Percentiles rank a stretch among this genome's conserved stretches.
These are phyloP conservation scores for Collichthys lucidus DNA, from an alignment of 2,113 vertebrate genomes.

Conservation along the genomic window DNA sequence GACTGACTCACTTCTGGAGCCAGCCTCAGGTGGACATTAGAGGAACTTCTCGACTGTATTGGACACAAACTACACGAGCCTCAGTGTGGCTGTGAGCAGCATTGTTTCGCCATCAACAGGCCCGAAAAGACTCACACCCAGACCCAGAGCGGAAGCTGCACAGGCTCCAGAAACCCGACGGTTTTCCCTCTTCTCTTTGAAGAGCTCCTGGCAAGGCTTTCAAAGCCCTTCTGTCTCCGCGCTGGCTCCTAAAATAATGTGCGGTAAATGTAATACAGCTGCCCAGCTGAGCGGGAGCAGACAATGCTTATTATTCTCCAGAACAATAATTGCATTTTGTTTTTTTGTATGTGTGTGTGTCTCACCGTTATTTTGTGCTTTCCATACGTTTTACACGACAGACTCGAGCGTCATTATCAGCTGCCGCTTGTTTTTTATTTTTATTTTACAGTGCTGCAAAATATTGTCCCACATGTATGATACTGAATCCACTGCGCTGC, in stretches of 20 bases:
- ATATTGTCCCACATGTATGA: conserved; percentile 36
- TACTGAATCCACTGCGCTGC: conserved; percentile 38
- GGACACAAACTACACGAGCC: not conserved
- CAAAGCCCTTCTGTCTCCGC: conserved; percentile 66
- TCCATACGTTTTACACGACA: conserved; percentile 2
- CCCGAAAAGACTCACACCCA: conserved; percentile 8
- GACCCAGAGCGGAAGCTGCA: conserved; percentile 67
- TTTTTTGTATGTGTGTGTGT: too few relatives aligned
- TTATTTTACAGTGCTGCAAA: conserved; percentile 14
- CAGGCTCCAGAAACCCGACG: conserved; percentile 50
- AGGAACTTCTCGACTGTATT: not conserved
- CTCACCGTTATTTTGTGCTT: conserved; percentile 11
- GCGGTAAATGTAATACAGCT: conserved; percentile 72
- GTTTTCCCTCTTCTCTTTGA: conserved; percentile 69
- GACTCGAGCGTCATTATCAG: not conserved
- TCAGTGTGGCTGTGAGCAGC: not conserved
- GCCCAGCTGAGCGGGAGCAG: conserved; percentile 59
- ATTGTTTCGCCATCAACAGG: conserved; percentile 12
- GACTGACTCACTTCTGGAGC: too few relatives aligned
- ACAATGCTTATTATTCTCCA: conserved; percentile 58
- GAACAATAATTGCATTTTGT: conserved; percentile 48
- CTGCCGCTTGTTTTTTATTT: conserved; percentile 6
- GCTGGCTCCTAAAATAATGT: conserved; percentile 71
- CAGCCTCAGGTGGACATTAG: too few relatives aligned
- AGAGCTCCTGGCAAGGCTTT: conserved; percentile 68